Evolutionary conservation across 64 coral and sea anemone species (phyloP), one percentile per base, ranked within the genome.

Genomic region (Porites lutea): DNA sequence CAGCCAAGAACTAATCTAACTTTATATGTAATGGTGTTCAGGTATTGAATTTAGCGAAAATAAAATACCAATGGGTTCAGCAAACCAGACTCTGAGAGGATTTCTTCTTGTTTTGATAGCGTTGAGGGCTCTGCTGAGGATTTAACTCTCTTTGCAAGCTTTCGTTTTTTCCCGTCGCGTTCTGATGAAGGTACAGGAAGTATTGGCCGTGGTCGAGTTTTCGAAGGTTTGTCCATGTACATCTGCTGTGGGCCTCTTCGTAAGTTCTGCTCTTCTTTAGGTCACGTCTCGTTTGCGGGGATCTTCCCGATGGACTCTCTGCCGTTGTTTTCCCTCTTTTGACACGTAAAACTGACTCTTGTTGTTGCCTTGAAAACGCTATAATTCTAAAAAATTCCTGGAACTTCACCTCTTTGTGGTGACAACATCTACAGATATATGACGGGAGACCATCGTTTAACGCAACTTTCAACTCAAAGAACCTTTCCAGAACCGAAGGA

Each of bases 71-170:
- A 83, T 83, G 79, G 79, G 79, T 83, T 83, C 58, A 27, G 79
- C 79, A 83, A 83, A 83, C 79, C 79, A 83, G 79, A 83, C 79
- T 83, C 48, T 21, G 64, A 83, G 14, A 83, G 79, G 61, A 83
- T 43, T 82, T 82, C 79, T 83, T 83, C 79, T 83, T 83, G 79
- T 83, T 83, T 83, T 83, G 79, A 64, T 65, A 55, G 79, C 79
- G 58, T 63, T 83, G 9, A 65, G 55, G 79, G 79, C 79, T 83
- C 21, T 63, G 53, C 51, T 82, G 53, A 23, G 43, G 79, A 82
- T 62, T 59, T 52, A 62, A 1, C 37, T 59, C 79, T 59, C 61
- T 55, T 82, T 82, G 79, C 21, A 65, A 62, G 55, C 54, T 83
- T 83, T 65, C 79, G 79, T 65, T 83, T 83, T 62, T 65, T 83